Percentiles rank a stretch among this genome's conserved stretches.
phyloP scores from a whole-genome alignment of 2,888 invertebrate genomes.

The Seira ritae region DNA sequence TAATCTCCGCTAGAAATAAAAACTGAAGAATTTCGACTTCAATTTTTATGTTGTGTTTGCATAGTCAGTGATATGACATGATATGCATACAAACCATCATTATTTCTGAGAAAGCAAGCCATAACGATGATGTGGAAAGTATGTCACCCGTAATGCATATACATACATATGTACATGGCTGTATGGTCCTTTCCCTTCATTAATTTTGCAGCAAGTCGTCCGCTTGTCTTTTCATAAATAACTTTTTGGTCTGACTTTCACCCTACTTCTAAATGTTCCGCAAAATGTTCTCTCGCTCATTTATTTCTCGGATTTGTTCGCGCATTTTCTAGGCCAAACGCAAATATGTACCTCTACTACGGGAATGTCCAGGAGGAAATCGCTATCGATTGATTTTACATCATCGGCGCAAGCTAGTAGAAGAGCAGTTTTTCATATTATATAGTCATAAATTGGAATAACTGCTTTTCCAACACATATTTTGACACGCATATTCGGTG shows the following conservation, averaged over 20 bases:
- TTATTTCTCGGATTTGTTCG: conserved; percentile 12
- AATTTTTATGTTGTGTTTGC: no score
- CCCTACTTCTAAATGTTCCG: not conserved
- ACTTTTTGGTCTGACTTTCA: not conserved
- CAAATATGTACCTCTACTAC: no score
- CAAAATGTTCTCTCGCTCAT: not conserved
- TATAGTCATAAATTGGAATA: no score
- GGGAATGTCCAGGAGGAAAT: not conserved
- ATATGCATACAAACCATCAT: no score
- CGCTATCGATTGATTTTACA: conserved; percentile 4
- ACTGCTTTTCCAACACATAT: no score
- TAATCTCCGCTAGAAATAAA: no score
- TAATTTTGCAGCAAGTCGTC: conserved; percentile 10
- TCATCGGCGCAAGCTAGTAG: not conserved
- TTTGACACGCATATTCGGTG: no score
- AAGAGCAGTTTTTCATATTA: no score
- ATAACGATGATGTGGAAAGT: not conserved
- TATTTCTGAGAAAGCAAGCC: no score
- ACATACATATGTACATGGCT: not conserved
- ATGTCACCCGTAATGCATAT: not conserved
- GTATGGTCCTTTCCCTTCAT: not conserved
- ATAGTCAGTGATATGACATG: no score
- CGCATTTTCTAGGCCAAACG: not conserved
- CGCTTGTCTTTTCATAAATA: not conserved
- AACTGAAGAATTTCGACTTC: no score